Percentiles rank a stretch among this genome's conserved stretches.
phyloP scores from a whole-genome alignment of 2,797 vertebrate species.

The Emys orbicularis region DNA sequence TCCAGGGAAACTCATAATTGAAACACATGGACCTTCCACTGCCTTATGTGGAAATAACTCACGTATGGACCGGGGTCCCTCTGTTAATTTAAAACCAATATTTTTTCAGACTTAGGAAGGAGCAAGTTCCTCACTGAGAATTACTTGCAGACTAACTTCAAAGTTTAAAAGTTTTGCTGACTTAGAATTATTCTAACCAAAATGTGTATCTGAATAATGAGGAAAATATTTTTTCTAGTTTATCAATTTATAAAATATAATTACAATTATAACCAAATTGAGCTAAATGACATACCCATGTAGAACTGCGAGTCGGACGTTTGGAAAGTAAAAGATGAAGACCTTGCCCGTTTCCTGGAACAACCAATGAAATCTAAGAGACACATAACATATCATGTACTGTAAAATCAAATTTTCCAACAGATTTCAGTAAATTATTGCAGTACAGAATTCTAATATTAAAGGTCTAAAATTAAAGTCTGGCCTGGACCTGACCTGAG shows the following conservation, averaged over 20 bases:
- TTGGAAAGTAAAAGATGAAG: conserved; percentile 78
- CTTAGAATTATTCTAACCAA: background rate
- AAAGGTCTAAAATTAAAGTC: background rate
- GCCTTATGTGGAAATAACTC: background rate
- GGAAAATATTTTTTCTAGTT: background rate
- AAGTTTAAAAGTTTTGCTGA: background rate
- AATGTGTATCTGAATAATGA: background rate
- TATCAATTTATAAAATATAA: background rate
- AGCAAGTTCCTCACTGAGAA: background rate
- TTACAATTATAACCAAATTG: background rate
- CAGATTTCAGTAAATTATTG: background rate
- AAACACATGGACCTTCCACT: background rate
- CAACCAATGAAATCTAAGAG: conserved; percentile 70
- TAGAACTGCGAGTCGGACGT: conserved; percentile 41
- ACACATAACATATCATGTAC: background rate
- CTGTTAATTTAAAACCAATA: background rate
- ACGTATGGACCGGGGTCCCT: background rate
- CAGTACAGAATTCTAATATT: background rate
- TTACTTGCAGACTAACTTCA: background rate
- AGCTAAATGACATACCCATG: conserved; percentile 61
- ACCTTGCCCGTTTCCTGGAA: conserved; percentile 79
- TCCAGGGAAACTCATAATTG: background rate
- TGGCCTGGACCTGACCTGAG: background rate
- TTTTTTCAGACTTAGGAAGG: background rate
- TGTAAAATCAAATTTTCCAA: background rate